Evolutionary conservation across 2,113 vertebrate species (phyloP), one percentile per base, ranked within the genome.

Genomic region (Bubo scandiacus): DNA sequence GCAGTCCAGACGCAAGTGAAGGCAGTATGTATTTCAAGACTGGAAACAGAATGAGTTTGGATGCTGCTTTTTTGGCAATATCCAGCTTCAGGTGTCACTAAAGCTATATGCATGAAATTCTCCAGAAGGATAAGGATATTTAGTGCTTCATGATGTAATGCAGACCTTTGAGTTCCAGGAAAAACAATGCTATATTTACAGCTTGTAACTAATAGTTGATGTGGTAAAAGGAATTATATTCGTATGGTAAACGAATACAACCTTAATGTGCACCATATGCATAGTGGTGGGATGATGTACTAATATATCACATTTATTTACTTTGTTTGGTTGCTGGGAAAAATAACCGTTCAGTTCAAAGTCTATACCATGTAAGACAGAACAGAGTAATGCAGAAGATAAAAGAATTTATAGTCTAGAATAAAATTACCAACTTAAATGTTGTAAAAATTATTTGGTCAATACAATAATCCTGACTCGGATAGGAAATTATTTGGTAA

Each of bases 301-400:
- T 98, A 97, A 97, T 98, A 98, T 98, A 98, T 98, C 98, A 98
- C 95, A 95, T 98, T 98, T 99, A 98, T 98, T 98, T 98, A 98
- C 98, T 96, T 98, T 98, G 84, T 97, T 98, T 98, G 92, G 93
- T 97, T 97, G 93, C 90, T 96, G 96, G 95, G 91, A 97, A 98
- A 97, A 98, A 97, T 96, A 95, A 95, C 95, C 90, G 92, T 98
- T 97, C 96, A 97, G 93, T 97, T 98, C 61, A 26, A 62, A 95
- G 85, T 94, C 97, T 97, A 21, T 92, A 86, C 88, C 72, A 74
- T 81, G 81, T 97, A 96, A 95, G 97, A 97, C 88, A 97, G 79
- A 97, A 29, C 6, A 51, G 65, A 67, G 25, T 59, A 67, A 10
- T 52, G 81, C 94, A 97, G 92, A 93, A 96, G 78, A 92, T 91